Percentiles rank a stretch among this genome's conserved stretches.
phyloP scores from a whole-genome alignment of 2,797 vertebrate species.

The Myioborus miniatus region DNA sequence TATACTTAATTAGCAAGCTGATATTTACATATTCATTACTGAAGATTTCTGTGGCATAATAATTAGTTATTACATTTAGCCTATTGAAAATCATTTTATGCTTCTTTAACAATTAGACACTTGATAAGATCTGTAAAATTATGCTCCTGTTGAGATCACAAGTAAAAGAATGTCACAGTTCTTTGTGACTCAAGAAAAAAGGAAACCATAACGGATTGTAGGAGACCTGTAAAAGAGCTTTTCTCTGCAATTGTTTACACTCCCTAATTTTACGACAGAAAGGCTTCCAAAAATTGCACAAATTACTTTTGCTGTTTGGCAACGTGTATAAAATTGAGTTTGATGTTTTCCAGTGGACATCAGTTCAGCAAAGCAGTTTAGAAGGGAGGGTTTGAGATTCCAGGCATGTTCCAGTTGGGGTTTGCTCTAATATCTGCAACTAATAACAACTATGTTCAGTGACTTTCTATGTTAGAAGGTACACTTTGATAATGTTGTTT shows the following conservation, averaged over 20 bases:
- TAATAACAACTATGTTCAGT: neutral
- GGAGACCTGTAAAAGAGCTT: neutral
- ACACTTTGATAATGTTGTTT: neutral
- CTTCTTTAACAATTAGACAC: neutral
- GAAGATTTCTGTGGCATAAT: neutral
- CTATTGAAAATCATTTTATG: neutral
- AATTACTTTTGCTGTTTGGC: neutral
- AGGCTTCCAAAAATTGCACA: neutral
- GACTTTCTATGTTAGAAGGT: neutral
- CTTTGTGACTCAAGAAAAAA: neutral
- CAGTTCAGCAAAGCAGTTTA: neutral
- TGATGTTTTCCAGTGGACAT: neutral
- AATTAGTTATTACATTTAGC: neutral
- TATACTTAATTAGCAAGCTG: neutral
- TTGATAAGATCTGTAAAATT: neutral
- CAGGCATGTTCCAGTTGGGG: fast-evolving
- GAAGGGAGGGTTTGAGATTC: neutral
- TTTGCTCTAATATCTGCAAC: neutral
- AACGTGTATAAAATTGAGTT: neutral
- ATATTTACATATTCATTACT: neutral
- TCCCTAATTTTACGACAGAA: neutral
- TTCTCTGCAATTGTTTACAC: neutral
- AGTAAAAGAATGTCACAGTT: neutral
- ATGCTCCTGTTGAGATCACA: neutral
- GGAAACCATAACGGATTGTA: neutral